Base-by-base conservation (phyloP, 2,888 invertebrate genomes). In the Callosobruchus maculatus region DNA sequence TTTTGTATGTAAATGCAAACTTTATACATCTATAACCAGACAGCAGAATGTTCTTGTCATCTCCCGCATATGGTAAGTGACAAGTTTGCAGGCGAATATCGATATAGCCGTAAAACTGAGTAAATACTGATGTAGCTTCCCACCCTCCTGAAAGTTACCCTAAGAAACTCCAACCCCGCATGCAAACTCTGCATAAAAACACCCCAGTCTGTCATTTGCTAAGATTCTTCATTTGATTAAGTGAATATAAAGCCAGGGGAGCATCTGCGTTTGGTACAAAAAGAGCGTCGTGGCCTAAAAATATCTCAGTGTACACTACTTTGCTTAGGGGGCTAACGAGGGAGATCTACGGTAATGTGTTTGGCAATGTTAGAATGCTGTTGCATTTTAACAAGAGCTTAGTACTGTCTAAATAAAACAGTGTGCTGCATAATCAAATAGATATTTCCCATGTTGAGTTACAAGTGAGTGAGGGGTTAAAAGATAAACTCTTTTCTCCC, bases 161-260 rank as follows among this genome's bases (percentile, higher is more conserved):
- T 13, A 49, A 49, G 49, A 49, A 49, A 49, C 49, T 49, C 49
- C 9, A 49, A 13, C 49, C 49, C 49, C 49, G 49, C 49, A 18
- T 49, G 49, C 49, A 49, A 13, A 49, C 5, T 49, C 49, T 49
- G 49, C 49, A 49, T 49, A 49, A 49, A 49, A 49, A 49, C 49
- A 49, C 49, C 49, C 49, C 49, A 5, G 49, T 49, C 49, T 49
- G 49, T 49, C 49, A 49, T 70, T 70, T 70, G 18, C 26, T 26
- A 70, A 70, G 70, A 70, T 70, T 70, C 26, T 70, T 70, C 21
- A 22, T 21, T 26, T 70, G 70, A 70, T 70, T 70, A 70, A 70
- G 70, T 70, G 70, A 70, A 70, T 70, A 70, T 70, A 70, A 70
- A 70, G 70, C 70, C 70, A 21, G 70, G 26, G 26, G 70, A 70